A percentile compares a stretch with the other conserved stretches of the same genome.
Evolutionary conservation across 2,888 invertebrate genomes (phyloP).

Genomic region (Cheilosia vulpina): DNA sequence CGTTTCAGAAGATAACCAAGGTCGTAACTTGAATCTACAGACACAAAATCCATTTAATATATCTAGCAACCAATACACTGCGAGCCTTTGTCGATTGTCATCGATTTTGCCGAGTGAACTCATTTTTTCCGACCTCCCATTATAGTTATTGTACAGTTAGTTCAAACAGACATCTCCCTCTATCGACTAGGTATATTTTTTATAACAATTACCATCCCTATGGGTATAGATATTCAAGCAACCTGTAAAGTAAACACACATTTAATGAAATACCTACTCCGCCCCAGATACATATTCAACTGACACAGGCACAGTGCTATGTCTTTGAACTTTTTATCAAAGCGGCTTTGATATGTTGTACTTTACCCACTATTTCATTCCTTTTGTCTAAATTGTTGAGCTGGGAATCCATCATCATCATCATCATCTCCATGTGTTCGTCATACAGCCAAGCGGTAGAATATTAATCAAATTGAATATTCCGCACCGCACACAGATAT

Average conservation of each 20-base stretch:
- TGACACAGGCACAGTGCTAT: slow-evolving; percentile 18
- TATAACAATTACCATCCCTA: background rate
- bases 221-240: background rate
- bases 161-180: too few relatives aligned
- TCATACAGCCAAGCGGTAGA: slow-evolving; percentile 24
- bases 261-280: slow-evolving; percentile 8
- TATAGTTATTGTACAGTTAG: too few relatives aligned
- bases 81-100: too few relatives aligned
- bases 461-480: slow-evolving; percentile 72
- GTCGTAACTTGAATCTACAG: too few relatives aligned
- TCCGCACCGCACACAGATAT: slow-evolving; percentile 32
- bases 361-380: slow-evolving; percentile 44
- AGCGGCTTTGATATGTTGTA: slow-evolving; percentile 45
- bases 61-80: too few relatives aligned
- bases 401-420: slow-evolving; percentile 47
- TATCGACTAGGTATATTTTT: too few relatives aligned
- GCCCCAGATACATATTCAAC: slow-evolving; percentile 12
- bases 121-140: too few relatives aligned
- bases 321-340: slow-evolving; percentile 33
- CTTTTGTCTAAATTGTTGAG: slow-evolving; percentile 35
- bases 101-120: too few relatives aligned
- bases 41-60: too few relatives aligned
- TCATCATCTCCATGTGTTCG: slow-evolving; percentile 29
- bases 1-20: too few relatives aligned
- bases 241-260: background rate